Evolutionary conservation across 1,140 invertebrate genomes (phyloP).

Genomic region (Armadillidium nasatum): DNA sequence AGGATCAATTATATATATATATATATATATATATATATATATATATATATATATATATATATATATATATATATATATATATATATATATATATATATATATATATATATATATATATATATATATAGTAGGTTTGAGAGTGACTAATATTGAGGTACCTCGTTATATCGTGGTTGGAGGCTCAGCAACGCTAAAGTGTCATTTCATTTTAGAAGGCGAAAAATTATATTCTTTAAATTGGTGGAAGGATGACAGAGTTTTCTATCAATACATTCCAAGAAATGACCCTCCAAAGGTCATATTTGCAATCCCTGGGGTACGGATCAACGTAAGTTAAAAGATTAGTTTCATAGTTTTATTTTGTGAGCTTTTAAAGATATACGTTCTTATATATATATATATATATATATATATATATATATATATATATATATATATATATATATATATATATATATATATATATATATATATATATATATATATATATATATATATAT

Average conservation of each 20-base stretch:
- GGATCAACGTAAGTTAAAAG: slow-evolving; percentile 21
- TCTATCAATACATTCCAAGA: slow-evolving; percentile 29
- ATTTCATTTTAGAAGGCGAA: slow-evolving; percentile 19
- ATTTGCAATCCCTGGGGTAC: slow-evolving; percentile 17
- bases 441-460: slow-evolving; percentile 29
- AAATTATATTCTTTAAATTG: slow-evolving; percentile 25
- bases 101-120: no score
- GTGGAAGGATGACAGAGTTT: slow-evolving; percentile 22
- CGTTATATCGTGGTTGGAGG: slow-evolving; percentile 25
- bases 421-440: slow-evolving; percentile 17
- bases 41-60: no score
- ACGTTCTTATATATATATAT: no score
- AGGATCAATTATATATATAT: no score
- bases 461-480: slow-evolving; percentile 28
- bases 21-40: no score
- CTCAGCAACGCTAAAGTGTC: slow-evolving; percentile 19
- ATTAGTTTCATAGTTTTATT: no score
- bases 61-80: no score
- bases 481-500: slow-evolving; percentile 30
- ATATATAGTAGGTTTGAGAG: not conserved
- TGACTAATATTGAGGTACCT: slow-evolving; percentile 23
- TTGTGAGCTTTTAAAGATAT: no score
- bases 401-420: slow-evolving; percentile 4
- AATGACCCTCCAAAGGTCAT: slow-evolving; percentile 23
- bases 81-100: no score